These are phyloP conservation scores for Crepidodera aurea DNA, from an alignment of 2,888 invertebrate genomes.

Conservation along the genomic window DNA sequence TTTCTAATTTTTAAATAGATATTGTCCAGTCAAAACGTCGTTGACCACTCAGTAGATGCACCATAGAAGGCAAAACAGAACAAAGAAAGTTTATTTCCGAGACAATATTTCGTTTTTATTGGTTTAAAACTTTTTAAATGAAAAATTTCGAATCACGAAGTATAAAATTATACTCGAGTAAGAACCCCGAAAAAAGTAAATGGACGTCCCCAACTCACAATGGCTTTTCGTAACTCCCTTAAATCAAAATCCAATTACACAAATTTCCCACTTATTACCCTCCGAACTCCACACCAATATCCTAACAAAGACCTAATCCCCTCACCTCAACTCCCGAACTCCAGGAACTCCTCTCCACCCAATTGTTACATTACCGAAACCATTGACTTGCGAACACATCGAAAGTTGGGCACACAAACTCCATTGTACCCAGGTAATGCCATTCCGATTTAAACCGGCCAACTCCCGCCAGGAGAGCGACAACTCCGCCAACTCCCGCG, in stretches of 20 bases:
- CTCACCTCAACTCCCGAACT: conserved; percentile 20
- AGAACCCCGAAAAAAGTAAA: too few relatives aligned
- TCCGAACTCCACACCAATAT: conserved; percentile 25
- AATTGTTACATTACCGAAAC: conserved; percentile 29
- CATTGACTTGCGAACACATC: conserved; percentile 32
- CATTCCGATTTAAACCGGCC: conserved; percentile 33
- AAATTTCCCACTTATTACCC: conserved; percentile 30
- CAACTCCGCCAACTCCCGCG: conserved; percentile 19
- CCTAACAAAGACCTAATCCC: conserved; percentile 21
- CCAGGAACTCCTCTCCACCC: conserved; percentile 19
- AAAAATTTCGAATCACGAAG: too few relatives aligned
- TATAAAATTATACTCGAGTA: too few relatives aligned
- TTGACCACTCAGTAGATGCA: too few relatives aligned
- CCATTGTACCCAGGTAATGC: conserved; percentile 34
- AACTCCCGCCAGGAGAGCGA: conserved; percentile 16
- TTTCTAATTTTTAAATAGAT: too few relatives aligned
- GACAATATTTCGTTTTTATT: too few relatives aligned
- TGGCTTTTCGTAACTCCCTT: conserved; percentile 19
- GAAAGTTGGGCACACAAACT: conserved; percentile 35
- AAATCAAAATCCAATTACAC: conserved; percentile 28
- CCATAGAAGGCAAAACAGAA: too few relatives aligned
- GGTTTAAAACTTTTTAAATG: too few relatives aligned
- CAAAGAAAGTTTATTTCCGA: too few relatives aligned
- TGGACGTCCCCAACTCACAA: background rate
- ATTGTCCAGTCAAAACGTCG: too few relatives aligned